These are phyloP conservation scores for Maccullochella peelii DNA, from an alignment of 2,113 vertebrate genomes.

Conservation along the genomic window DNA sequence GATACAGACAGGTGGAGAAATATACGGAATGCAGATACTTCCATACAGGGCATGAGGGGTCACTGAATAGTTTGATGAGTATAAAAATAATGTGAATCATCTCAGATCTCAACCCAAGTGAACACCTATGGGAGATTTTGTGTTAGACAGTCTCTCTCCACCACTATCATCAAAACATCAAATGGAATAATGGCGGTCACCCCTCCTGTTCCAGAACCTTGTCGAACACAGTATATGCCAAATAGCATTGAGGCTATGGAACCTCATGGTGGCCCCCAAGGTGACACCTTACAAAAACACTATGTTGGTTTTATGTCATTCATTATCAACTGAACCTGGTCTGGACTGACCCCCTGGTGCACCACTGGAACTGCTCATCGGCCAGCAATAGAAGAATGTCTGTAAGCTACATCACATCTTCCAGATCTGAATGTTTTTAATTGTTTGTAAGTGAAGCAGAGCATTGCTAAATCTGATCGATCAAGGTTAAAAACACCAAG, in stretches of 20 bases:
- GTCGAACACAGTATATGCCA: background rate
- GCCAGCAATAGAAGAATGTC: background rate
- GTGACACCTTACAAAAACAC: background rate
- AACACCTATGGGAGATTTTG: background rate
- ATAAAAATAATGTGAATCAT: background rate
- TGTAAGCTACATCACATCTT: background rate
- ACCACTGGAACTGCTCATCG: background rate
- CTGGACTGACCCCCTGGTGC: background rate
- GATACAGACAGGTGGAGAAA: background rate
- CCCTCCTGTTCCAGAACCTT: background rate
- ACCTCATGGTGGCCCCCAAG: too few relatives aligned
- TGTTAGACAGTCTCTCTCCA: background rate
- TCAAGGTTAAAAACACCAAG: background rate
- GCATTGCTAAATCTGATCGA: background rate
- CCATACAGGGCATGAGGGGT: background rate
- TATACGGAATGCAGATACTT: too few relatives aligned
- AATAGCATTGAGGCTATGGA: too few relatives aligned
- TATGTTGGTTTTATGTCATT: background rate
- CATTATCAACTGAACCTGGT: background rate
- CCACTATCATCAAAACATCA: background rate
- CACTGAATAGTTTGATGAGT: background rate
- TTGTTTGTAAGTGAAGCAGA: background rate
- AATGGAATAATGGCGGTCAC: too few relatives aligned
- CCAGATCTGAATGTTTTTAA: background rate
- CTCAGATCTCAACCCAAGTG: background rate